Conservation (phyloP, 2,888 invertebrate species). For the Agrotis ipsilon region DNA sequence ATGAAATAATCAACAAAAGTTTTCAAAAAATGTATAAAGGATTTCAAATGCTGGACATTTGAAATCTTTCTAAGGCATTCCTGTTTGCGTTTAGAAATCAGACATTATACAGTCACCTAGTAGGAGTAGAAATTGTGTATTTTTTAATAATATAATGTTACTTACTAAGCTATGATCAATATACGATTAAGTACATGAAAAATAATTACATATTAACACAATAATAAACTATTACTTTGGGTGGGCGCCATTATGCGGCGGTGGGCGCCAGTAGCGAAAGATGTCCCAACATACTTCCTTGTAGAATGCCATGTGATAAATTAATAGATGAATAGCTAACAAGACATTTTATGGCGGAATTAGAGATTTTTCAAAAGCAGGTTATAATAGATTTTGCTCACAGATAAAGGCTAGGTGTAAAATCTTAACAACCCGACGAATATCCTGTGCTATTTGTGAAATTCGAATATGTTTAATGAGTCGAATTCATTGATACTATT, state of each 20-base stretch:
- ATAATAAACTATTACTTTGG: constrained; percentile 1
- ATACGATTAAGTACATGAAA: neutral
- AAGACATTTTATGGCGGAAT: neutral
- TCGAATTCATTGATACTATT: constrained; percentile 16
- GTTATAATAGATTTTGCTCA: neutral
- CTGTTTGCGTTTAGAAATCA: neutral
- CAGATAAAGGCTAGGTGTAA: constrained; percentile 12
- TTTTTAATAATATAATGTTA: neutral
- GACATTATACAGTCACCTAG: neutral
- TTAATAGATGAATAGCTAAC: no score
- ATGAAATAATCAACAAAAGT: neutral
- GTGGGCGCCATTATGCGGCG: neutral
- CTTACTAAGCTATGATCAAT: neutral
- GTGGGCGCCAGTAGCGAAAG: neutral
- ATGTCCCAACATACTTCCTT: neutral
- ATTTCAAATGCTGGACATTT: neutral
- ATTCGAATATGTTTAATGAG: constrained; percentile 3
- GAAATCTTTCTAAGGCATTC: neutral
- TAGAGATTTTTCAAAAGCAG: constrained; percentile 1
- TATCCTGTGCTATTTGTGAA: neutral
- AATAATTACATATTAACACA: neutral
- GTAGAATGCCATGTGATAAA: neutral
- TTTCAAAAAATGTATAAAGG: neutral
- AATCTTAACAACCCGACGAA: constrained; percentile 13
- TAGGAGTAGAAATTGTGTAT: neutral